A percentile compares a stretch with the other conserved stretches of the same genome.
Conservation (phyloP, 2,113 vertebrate genomes). For the Cynocephalus volans region DNA sequence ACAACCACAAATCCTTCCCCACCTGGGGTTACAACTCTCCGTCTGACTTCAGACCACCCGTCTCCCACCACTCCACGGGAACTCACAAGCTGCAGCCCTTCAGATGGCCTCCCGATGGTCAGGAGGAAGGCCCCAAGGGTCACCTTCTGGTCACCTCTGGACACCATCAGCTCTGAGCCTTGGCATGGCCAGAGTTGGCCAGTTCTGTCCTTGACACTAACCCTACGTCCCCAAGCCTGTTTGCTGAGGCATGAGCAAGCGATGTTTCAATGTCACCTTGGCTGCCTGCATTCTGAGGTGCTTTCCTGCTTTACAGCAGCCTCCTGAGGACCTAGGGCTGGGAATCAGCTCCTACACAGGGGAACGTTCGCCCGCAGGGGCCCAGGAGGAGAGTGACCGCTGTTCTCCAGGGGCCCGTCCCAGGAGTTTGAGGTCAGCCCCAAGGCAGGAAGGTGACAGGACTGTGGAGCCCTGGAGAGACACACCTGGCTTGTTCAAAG, state of each 20-base stretch:
- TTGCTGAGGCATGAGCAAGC: not conserved
- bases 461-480: not conserved
- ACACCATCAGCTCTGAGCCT: not conserved
- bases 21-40: not conserved
- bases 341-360: accelerated
- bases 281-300: not conserved
- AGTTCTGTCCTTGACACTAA: not conserved
- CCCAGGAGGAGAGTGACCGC: accelerated
- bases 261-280: not conserved
- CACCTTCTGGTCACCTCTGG: not conserved
- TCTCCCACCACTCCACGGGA: not conserved
- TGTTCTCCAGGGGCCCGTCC: not conserved
- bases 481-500: not conserved
- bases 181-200: not conserved
- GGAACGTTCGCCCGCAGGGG: not conserved
- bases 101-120: not conserved
- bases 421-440: not conserved
- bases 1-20: not conserved
- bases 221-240: not conserved
- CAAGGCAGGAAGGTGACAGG: not conserved
- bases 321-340: not conserved
- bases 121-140: not conserved
- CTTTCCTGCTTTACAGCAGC: not conserved
- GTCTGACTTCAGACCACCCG: not conserved
- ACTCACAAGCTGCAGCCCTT: not conserved